Base-by-base conservation (phyloP, 2,797 vertebrate species). In the Crocidura indochinensis region DNA sequence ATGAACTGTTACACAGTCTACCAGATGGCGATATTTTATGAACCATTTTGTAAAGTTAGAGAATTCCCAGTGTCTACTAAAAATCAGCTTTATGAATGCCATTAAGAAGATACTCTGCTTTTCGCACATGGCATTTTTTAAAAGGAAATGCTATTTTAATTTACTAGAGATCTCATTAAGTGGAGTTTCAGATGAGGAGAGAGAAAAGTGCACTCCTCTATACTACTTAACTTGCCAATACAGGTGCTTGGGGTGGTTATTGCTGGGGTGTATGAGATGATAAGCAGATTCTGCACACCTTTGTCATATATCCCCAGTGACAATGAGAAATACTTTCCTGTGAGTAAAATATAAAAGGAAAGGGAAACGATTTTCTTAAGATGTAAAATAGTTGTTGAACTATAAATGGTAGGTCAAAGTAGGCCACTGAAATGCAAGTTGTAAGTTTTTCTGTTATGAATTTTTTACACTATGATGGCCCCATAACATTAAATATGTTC, bases 21-120 rank as follows among this genome's bases (percentile, higher is more conserved):
- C 96, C 94, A 97, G 97, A 97, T 96, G 94, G 94, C 88, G 94
- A 90, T 95, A 96, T 95, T 95, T 95, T 96, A 97, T 95, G 94
- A 96, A 87, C 94, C 93, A 64, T 94, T 96, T 87, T 91, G 72
- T 94, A 92, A 91, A 79, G 88, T 83, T 92, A 93, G 77, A 93
- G 94, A 94, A 96, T 93, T 93, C 81, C 91, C 89, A 92, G 91
- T 72, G 82, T 84, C 89, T 92, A 93, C 92, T 96, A 94, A 96
- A 95, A 77, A 87, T 65, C 49, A 74, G 53, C 68, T 89, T 94
- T 93, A 94, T 92, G 94, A 94, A 96, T 95, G 88, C 47, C 81
- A 94, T 92, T 94, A 73, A 94, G 91, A 85, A 88, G 78, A 3
- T 17, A 78, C 46, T 72, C 46, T 44, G 44, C 74, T 92, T 92